phyloP scores from a whole-genome alignment of 2,888 invertebrate genomes.

The Aradus depressus region DNA sequence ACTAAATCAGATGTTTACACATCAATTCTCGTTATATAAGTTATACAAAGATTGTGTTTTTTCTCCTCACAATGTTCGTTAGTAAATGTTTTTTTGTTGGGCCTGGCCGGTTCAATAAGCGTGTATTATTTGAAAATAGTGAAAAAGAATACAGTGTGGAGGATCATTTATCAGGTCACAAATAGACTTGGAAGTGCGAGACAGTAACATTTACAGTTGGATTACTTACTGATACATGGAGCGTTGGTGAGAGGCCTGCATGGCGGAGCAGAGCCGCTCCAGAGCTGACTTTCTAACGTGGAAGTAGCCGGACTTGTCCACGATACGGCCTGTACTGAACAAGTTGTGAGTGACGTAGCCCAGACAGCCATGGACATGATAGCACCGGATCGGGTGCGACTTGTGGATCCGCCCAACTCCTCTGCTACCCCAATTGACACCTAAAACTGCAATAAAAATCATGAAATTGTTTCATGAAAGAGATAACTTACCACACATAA shows the following conservation, averaged over 20 bases:
- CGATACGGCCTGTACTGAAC: constrained; percentile 57
- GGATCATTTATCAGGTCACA: too few relatives aligned
- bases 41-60: too few relatives aligned
- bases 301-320: constrained; percentile 55
- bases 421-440: constrained; percentile 54
- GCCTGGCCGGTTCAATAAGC: too few relatives aligned
- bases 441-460: constrained; percentile 48
- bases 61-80: too few relatives aligned
- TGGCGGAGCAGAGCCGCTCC: constrained; percentile 60
- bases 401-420: constrained; percentile 46
- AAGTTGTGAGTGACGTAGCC: constrained; percentile 65
- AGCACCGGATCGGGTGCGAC: constrained; percentile 55
- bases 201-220: too few relatives aligned
- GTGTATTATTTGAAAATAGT: too few relatives aligned
- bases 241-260: constrained; percentile 77
- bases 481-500: background rate
- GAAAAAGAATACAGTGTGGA: too few relatives aligned
- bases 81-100: too few relatives aligned
- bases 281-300: constrained; percentile 59
- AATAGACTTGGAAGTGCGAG: too few relatives aligned
- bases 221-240: constrained; percentile 69
- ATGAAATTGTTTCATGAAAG: background rate
- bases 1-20: too few relatives aligned
- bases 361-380: constrained; percentile 60
- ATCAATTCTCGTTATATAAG: too few relatives aligned